These are phyloP conservation scores for Drosophila putrida DNA, from an alignment of 2,888 invertebrate species.

Conservation along the genomic window DNA sequence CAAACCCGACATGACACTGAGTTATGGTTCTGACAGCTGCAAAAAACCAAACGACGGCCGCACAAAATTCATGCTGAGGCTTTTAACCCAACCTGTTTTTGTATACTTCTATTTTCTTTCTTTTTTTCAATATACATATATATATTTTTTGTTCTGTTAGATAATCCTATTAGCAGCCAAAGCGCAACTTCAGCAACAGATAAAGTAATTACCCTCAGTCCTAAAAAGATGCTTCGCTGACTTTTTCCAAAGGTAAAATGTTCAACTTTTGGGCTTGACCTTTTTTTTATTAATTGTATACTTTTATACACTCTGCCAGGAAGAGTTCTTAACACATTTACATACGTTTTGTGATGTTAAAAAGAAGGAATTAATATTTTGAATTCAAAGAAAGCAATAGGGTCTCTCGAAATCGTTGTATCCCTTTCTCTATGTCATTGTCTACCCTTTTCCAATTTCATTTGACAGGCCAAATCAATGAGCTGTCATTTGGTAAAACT, in stretches of 20 bases:
- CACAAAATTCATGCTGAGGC: conserved; percentile 48
- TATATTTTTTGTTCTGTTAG: conserved; percentile 44
- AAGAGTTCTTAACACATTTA: conserved; percentile 19
- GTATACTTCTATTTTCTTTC: conserved; percentile 14
- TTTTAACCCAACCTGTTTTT: conserved; percentile 39
- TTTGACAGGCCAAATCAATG: conserved; percentile 59
- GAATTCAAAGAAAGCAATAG: conserved; percentile 1
- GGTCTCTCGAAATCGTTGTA: conserved; percentile 2
- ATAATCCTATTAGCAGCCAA: conserved; percentile 76
- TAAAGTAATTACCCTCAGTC: conserved; percentile 74
- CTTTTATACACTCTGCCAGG: conserved; percentile 25
- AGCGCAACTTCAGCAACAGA: conserved; percentile 79
- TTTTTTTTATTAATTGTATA: conserved; percentile 55
- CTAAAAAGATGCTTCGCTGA: conserved; percentile 62
- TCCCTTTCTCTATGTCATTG: neutral
- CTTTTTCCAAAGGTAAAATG: conserved; percentile 63
- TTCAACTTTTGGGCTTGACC: conserved; percentile 54
- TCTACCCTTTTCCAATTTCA: conserved; percentile 46
- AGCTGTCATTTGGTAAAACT: conserved; percentile 46
- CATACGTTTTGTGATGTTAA: neutral
- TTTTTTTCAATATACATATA: conserved; percentile 38
- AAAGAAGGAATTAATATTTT: neutral
- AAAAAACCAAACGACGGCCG: conserved; percentile 53
- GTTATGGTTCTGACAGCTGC: conserved; percentile 81
- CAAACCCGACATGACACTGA: conserved; percentile 75